Conservation (phyloP, 2,797 vertebrate genomes). For the Paramormyrops hopkinsi region DNA sequence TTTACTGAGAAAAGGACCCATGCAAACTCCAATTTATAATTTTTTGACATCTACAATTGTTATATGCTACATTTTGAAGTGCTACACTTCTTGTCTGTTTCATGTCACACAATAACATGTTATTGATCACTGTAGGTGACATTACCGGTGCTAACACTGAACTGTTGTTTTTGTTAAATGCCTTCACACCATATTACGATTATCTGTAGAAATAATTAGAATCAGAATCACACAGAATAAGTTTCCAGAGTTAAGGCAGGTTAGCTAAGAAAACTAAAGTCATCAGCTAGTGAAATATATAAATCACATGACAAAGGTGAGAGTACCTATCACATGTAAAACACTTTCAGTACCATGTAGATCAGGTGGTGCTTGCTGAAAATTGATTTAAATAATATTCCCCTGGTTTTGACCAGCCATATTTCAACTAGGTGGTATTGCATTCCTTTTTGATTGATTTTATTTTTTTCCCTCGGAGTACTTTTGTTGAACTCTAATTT, state of each 20-base stretch:
- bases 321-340: neutral
- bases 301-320: neutral
- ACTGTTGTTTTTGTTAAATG: neutral
- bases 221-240: neutral
- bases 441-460: constrained; percentile 49
- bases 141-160: neutral
- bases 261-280: neutral
- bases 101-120: neutral
- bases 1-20: neutral
- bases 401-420: constrained; percentile 54
- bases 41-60: neutral
- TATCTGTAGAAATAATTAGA: neutral
- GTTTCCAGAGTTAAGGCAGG: neutral
- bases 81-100: neutral
- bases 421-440: constrained; percentile 50
- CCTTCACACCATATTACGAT: neutral
- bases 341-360: neutral
- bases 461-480: constrained; percentile 58
- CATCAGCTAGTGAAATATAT: neutral
- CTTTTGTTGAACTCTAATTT: constrained; percentile 72
- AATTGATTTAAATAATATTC: constrained; percentile 45
- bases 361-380: neutral
- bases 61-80: neutral
- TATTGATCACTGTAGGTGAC: neutral
- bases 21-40: neutral